Percentiles rank a stretch among this genome's conserved stretches.
These are phyloP conservation scores for Notechis scutatus DNA, from an alignment of 2,113 vertebrate genomes.

Conservation along the genomic window DNA sequence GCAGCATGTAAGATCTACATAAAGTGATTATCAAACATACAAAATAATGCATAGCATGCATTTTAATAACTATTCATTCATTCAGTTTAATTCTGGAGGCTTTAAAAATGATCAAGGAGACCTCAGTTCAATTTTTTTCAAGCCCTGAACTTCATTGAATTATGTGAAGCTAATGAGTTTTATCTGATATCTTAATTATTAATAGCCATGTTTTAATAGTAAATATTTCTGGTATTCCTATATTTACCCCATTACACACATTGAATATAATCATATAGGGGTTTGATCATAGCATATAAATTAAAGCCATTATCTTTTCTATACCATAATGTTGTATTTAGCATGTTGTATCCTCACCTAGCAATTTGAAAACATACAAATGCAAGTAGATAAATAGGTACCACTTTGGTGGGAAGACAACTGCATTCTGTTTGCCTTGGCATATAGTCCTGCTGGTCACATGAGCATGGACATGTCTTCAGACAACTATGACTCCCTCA, in stretches of 20 bases:
- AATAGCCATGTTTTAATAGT: neutral
- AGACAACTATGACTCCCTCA: neutral
- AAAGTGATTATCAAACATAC: neutral
- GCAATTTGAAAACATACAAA: neutral
- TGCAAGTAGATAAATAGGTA: neutral
- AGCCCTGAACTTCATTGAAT: neutral
- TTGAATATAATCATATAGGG: neutral
- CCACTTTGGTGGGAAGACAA: neutral
- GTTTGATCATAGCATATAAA: neutral
- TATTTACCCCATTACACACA: neutral
- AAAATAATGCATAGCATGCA: neutral
- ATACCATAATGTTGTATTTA: neutral
- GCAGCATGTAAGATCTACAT: neutral
- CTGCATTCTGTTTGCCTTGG: neutral
- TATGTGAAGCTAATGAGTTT: neutral
- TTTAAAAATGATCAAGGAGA: neutral
- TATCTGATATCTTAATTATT: neutral
- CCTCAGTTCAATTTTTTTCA: neutral
- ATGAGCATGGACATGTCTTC: neutral
- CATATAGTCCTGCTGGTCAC: neutral
- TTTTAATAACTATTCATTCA: neutral
- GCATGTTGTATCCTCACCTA: neutral
- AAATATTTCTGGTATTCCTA: neutral
- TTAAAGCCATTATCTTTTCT: neutral
- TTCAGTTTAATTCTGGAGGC: neutral